A percentile compares a stretch with the other conserved stretches of the same genome.
phyloP scores from a whole-genome alignment of 2,888 invertebrate genomes.

The Morpho deidamia region DNA sequence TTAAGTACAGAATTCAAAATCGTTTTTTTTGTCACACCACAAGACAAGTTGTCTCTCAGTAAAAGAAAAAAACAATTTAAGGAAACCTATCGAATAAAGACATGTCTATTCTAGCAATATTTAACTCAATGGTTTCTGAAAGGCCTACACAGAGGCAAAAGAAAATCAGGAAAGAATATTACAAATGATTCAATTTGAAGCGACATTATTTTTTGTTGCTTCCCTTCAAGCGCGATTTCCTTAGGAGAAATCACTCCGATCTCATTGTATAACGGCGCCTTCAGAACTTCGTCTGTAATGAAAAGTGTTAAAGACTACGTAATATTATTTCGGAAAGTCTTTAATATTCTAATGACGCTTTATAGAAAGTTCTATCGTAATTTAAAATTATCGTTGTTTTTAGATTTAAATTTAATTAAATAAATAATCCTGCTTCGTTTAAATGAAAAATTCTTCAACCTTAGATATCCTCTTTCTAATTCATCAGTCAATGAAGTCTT shows the following conservation, averaged over 20 bases:
- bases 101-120: conserved; percentile 1
- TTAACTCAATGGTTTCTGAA: conserved; percentile 27
- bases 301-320: conserved; percentile 16
- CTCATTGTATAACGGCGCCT: conserved; percentile 46
- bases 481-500: no score
- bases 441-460: no score
- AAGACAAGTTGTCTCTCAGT: no score
- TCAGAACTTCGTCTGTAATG: conserved; percentile 43
- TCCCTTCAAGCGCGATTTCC: conserved; percentile 46
- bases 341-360: not conserved
- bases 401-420: no score
- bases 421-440: no score
- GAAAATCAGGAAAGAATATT: conserved; percentile 64
- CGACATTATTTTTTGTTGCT: conserved; percentile 64
- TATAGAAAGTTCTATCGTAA: not conserved
- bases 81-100: no score
- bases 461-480: no score
- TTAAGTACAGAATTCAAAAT: no score
- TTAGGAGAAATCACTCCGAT: conserved; percentile 53
- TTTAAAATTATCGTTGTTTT: no score
- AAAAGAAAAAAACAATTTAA: no score
- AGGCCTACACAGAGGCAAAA: conserved; percentile 49
- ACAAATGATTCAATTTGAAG: conserved; percentile 70
- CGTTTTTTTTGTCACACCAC: no score
- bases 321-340: not conserved